phyloP scores from a whole-genome alignment of 2,888 invertebrate species.

The Acrocyrtus sp. region DNA sequence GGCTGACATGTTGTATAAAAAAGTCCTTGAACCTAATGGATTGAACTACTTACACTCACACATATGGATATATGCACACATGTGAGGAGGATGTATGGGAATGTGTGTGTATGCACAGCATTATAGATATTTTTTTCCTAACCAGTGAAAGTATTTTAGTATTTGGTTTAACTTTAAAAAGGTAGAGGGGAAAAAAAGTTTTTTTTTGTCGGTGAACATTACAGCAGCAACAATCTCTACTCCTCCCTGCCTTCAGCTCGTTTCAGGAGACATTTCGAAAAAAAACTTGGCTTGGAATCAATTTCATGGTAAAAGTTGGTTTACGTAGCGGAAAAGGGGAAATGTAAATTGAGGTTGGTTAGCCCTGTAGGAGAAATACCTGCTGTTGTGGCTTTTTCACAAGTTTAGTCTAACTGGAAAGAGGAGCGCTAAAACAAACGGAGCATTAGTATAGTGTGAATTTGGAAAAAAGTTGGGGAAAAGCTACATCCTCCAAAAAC shows the following conservation, averaged over 20 bases:
- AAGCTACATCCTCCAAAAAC: no score
- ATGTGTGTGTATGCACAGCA: no score
- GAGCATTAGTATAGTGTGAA: no score
- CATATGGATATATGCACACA: not conserved
- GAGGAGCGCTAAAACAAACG: no score
- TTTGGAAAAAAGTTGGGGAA: no score
- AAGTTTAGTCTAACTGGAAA: no score
- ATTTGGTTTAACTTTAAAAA: conserved; percentile 11
- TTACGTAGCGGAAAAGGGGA: conserved; percentile 28
- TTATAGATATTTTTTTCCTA: no score
- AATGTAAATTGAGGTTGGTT: conserved; percentile 42
- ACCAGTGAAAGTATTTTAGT: conserved; percentile 19
- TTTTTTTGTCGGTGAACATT: not conserved
- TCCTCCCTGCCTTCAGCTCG: conserved; percentile 3
- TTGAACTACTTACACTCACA: conserved; percentile 34
- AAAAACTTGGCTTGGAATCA: conserved; percentile 46
- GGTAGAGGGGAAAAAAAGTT: conserved; percentile 17
- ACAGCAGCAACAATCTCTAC: not conserved
- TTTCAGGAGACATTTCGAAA: not conserved
- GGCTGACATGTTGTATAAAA: conserved; percentile 42
- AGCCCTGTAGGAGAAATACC: conserved; percentile 10
- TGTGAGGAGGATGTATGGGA: no score
- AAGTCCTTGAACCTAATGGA: conserved; percentile 54
- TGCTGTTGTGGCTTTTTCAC: no score
- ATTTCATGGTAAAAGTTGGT: conserved; percentile 44